Conservation (phyloP, 2,888 invertebrate species). For the Serrognathus titanus region DNA sequence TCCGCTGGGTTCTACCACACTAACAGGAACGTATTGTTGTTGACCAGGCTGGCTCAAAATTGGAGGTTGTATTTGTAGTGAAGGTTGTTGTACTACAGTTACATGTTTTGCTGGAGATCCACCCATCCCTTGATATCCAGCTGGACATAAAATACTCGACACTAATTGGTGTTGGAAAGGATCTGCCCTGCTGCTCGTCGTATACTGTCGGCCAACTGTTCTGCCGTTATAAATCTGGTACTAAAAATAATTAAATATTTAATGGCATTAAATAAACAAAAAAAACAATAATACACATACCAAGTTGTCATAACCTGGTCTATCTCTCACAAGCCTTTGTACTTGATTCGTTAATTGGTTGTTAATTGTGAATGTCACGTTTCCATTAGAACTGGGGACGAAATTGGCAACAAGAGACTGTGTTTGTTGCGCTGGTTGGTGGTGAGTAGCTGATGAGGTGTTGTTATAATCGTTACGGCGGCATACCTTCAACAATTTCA, state of each 20-base stretch:
- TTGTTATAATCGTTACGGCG: conserved; percentile 53
- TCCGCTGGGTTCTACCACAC: conserved; percentile 84
- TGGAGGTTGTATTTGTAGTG: conserved; percentile 74
- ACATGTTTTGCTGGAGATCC: conserved; percentile 67
- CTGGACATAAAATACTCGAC: conserved; percentile 90
- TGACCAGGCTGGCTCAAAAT: conserved; percentile 79
- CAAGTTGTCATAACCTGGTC: conserved; percentile 76
- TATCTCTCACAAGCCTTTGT: conserved; percentile 66
- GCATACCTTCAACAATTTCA: conserved; percentile 55
- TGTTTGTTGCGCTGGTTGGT: conserved; percentile 50
- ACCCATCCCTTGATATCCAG: conserved; percentile 75
- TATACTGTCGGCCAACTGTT: conserved; percentile 68
- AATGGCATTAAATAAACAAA: not conserved
- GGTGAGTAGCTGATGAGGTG: conserved; percentile 48
- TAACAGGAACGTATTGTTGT: conserved; percentile 91
- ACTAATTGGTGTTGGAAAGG: conserved; percentile 89
- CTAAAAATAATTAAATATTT: conserved; percentile 47
- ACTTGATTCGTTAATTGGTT: conserved; percentile 79
- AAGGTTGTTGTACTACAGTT: conserved; percentile 64
- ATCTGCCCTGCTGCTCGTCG: conserved; percentile 64
- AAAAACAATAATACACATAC: conserved; percentile 45
- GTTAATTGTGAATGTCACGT: conserved; percentile 91
- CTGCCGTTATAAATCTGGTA: conserved; percentile 78
- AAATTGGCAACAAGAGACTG: conserved; percentile 68
- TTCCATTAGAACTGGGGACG: conserved; percentile 73